Evolutionary conservation across 2,113 vertebrate genomes (phyloP), one percentile per base, ranked within the genome.

Genomic region (Orcinus orca): DNA sequence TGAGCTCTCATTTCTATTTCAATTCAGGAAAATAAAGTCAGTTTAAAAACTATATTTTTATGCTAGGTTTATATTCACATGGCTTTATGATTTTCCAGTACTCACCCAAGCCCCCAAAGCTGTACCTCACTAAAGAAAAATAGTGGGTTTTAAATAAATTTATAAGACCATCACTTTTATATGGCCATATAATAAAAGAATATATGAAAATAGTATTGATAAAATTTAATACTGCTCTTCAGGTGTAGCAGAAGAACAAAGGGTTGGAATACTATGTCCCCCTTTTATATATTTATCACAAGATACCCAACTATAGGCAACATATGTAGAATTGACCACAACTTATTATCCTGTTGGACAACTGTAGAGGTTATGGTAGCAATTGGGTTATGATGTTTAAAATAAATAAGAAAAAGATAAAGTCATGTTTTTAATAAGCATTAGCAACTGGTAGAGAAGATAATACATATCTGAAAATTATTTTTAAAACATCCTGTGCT

Each of bases 251-350:
- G 83, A 92, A 95, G 88, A 95, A 96, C 88, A 93, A 97, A 96
- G 67, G 38, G 81, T 96, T 90, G 33, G 76, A 92, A 96, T 81
- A n/a, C 11, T 31, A 31, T 67, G 8, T 73, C 23, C 58, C 20
- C 20, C 70, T 96, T 97, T 97, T 74, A 93, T 89, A 62, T 93
- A 96, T 81, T 96, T 96, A 94, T 96, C 80, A 93, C 97, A 97
- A 82, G 73, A 62, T 76, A 44, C 20, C 31, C 58, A 77, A 70
- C 58, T 86, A n/a, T 36, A 74, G 62, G 84, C 74, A 86, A 71
- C 33, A 21, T 50, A 38, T 38, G 10, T 36, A 87, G 74, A 97
- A 82, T 2, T 88, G 26, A 90, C 29, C 83, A 41, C 26, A 74
- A 82, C 15, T 53, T 44, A 23, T 7, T 70, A 21, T 67, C 44